Conservation (phyloP, 2,113 vertebrate species). For the Misgurnus mizolepis region DNA sequence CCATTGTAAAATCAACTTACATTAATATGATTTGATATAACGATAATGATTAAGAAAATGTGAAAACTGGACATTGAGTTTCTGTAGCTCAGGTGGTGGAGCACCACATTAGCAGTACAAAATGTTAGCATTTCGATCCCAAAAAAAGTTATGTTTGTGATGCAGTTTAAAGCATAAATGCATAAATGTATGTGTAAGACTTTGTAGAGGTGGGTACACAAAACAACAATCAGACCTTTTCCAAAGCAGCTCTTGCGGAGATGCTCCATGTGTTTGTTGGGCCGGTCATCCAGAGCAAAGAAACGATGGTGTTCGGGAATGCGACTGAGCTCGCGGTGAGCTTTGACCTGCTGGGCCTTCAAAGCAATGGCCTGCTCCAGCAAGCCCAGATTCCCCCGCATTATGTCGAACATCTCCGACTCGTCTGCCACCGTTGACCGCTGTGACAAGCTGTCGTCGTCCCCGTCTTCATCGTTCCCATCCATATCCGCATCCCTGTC, state of each 20-base stretch:
- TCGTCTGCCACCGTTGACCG: constrained; percentile 85
- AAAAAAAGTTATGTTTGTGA: no score
- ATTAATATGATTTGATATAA: no score
- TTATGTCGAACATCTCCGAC: constrained; percentile 96
- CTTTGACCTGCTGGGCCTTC: constrained; percentile 92
- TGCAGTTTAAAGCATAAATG: no score
- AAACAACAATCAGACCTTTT: constrained; percentile 76
- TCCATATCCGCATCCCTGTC: constrained; percentile 80
- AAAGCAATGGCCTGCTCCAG: constrained; percentile 97
- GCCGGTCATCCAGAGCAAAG: constrained; percentile 83
- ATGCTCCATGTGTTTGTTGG: constrained; percentile 82
- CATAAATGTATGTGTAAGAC: no score
- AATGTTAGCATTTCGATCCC: no score
- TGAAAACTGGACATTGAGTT: no score
- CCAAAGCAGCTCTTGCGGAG: constrained; percentile 88
- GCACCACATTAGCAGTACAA: no score
- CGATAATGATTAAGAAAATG: no score
- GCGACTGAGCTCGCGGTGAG: constrained; percentile 78
- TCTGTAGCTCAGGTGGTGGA: no score
- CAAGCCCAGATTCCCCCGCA: constrained; percentile 91
- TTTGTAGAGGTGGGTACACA: neutral
- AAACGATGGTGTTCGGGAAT: constrained; percentile 80
- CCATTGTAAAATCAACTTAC: no score
- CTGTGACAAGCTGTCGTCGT: constrained; percentile 84
- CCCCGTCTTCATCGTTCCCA: constrained; percentile 79